Base-by-base conservation (phyloP, 2,888 invertebrate genomes). In the Idaea dimidiata region DNA sequence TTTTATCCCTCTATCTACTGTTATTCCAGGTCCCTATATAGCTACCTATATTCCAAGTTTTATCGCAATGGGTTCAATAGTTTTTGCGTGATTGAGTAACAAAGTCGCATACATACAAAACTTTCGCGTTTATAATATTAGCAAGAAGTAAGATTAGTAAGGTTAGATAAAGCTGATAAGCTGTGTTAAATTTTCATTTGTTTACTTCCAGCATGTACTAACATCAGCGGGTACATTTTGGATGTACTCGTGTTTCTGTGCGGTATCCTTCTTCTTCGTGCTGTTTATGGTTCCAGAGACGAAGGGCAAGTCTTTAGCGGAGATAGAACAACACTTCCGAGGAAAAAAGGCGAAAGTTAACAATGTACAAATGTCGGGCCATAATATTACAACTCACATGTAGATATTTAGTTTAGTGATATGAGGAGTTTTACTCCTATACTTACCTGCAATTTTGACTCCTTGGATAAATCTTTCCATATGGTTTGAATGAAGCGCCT, bases 241-340 rank as follows among this genome's bases (percentile, higher is more conserved):
- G 93, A 85, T 93, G 86, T 94, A 94, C 77, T 80, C 93, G 0
- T 80, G 85, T 59, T 92, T 93, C 75, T 93, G 93, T 68, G 87
- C 86, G 0, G 0, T 88, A 6, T 93, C 93, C 0, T 93, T 93
- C 74, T 77, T 93, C 70, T 94, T 94, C 77, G 94, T 94, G 0
- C 73, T 91, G 4, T 85, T 91, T 66, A 80, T 86, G 64, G 93
- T 95, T 0, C 95, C 95, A 0, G 95, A 95, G 82, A 95, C 95
- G 0, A 95, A 95, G 77, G 95, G 95, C n/a, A 95, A 94, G 77
- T 94, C 94, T 0, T 86, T 95, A 14, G 94, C 94, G 18, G 95
- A 95, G 74, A 95, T 95, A 69, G 94, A 94, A 72, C 84, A 90
- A 60, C 80, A 88, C 67, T 93, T 93, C 77, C 80, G 88, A 1